phyloP scores from a whole-genome alignment of 2,888 invertebrate genomes.

The Pammene fasciana region DNA sequence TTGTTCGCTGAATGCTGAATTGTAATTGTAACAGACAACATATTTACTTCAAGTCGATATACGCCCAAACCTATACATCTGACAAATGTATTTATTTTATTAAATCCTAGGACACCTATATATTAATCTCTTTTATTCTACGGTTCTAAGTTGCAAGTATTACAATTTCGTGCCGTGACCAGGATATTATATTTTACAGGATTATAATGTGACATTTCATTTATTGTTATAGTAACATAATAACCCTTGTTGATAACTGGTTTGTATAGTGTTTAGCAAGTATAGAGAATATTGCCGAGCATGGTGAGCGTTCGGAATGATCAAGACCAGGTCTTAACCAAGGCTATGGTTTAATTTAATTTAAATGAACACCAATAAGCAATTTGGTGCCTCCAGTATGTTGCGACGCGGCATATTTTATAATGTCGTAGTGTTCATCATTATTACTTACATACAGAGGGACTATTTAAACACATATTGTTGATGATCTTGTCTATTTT shows the following conservation, averaged over 20 bases:
- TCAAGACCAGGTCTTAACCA: background rate
- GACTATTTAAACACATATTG: too few relatives aligned
- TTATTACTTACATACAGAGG: background rate
- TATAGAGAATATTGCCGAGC: too few relatives aligned
- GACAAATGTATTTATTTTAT: too few relatives aligned
- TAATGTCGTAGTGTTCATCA: background rate
- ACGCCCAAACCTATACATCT: too few relatives aligned
- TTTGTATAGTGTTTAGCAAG: too few relatives aligned
- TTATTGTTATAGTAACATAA: background rate
- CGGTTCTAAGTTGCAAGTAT: too few relatives aligned
- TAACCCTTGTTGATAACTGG: too few relatives aligned
- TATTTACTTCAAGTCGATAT: too few relatives aligned
- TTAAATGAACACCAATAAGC: background rate
- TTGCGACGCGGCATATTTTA: background rate
- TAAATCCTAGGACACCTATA: too few relatives aligned
- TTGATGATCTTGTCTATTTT: background rate
- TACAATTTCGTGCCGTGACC: slow-evolving; percentile 1
- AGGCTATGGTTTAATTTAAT: background rate
- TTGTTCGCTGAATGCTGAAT: too few relatives aligned
- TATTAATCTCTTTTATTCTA: too few relatives aligned
- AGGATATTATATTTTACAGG: background rate
- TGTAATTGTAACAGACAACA: too few relatives aligned
- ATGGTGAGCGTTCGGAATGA: background rate
- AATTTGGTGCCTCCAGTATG: background rate
- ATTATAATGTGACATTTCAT: background rate